Base-by-base conservation (phyloP, 2,888 invertebrate species). In the Lypha dubia region DNA sequence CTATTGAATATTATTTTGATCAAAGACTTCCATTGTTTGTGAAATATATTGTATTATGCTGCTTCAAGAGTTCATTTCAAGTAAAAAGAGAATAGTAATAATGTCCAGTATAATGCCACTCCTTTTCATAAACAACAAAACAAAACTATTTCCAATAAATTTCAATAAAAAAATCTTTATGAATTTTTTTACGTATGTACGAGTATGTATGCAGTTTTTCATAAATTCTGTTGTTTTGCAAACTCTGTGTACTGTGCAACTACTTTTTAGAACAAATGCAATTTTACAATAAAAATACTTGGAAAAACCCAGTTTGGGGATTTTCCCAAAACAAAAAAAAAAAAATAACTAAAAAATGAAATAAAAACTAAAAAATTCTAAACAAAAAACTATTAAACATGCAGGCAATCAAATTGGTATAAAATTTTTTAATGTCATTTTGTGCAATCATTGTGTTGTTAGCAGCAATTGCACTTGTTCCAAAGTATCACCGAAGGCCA, bases 341-440 rank as follows among this genome's bases (percentile, higher is more conserved):
- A 24, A 38, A 1, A 13, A 5, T 17, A 17, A 9, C 1, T 17
- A 7, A 17, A 62, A 28, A 24, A 6, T 22, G 41, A 60, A 24
- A 41, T 1, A 32, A 22, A 28, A 0, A 56, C 1, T 4, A 1
- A 58, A 20, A 22, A 63, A 28, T 15, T 15, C 13, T 13, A 32
- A 65, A 46, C 28, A n/a, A n/a, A n/a, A n/a, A n/a, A n/a, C n/a
- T n/a, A n/a, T n/a, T n/a, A 46, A 65, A 28, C 22, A 28, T 46
- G 44, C 32, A 32, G 28, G 44, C 71, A 60, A 46, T 24, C n/a
- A 32, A 73, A 35, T n/a, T 71, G 58, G 32, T 60, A 58, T 46
- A 60, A 22, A 49, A n/a, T n/a, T 20, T 60, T 73, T 49, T 60
- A 46, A 73, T 46, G 49, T 49, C 60, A 22, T 63, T 62, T 75